Conservation (phyloP, 2,888 invertebrate genomes). For the Hipparchia semele region DNA sequence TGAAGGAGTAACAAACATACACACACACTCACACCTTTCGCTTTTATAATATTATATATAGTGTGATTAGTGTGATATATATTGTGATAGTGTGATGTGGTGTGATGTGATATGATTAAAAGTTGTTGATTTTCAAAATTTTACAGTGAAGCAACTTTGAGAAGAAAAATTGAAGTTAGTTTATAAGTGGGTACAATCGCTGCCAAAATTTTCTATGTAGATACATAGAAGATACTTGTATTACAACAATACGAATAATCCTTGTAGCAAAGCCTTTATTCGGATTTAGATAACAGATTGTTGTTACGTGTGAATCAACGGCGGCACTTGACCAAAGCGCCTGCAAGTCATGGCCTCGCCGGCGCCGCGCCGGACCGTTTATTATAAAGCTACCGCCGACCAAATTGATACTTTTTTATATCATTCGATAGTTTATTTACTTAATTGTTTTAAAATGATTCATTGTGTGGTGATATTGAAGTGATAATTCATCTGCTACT, state of each 20-base stretch:
- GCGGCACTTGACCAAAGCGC: conserved; percentile 43
- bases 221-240: neutral
- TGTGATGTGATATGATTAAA: no score
- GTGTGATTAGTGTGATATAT: no score
- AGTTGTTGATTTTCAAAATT: no score
- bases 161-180: no score
- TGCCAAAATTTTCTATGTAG: no score
- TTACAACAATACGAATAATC: conserved; percentile 6
- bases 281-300: conserved; percentile 42
- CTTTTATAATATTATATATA: no score
- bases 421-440: conserved; percentile 45
- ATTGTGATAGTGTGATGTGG: no score
- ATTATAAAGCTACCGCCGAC: conserved; percentile 69
- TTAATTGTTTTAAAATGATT: conserved; percentile 47
- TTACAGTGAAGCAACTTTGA: no score
- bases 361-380: conserved; percentile 64
- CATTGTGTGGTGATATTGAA: conserved; percentile 35
- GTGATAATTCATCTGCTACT: conserved; percentile 29
- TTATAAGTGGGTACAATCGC: no score
- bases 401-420: conserved; percentile 60
- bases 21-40: no score
- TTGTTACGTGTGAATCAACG: conserved; percentile 48
- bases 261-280: conserved; percentile 24
- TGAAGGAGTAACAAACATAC: no score
- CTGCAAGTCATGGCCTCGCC: conserved; percentile 75